Conservation (phyloP, 2,888 invertebrate species). For the Drosophila meridiana region DNA sequence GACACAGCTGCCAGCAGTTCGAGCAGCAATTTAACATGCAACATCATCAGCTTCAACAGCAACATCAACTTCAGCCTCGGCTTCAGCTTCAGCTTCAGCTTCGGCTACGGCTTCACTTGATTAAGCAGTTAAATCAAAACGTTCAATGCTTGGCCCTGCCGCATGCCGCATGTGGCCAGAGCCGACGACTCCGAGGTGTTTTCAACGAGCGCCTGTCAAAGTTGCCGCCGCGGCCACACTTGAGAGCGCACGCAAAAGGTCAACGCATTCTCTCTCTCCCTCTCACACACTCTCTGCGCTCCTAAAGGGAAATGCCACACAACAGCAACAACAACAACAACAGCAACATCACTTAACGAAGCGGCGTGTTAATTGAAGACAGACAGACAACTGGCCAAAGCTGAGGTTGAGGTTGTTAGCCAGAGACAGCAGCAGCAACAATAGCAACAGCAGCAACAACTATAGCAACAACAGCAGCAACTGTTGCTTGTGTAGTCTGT, state of each 20-base stretch:
- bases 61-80: constrained; percentile 42
- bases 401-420: constrained; percentile 62
- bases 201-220: constrained; percentile 68
- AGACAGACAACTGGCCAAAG: constrained; percentile 71
- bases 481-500: constrained; percentile 18
- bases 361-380: constrained; percentile 82
- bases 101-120: constrained; percentile 72
- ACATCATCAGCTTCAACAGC: constrained; percentile 34
- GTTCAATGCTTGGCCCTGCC: constrained; percentile 32
- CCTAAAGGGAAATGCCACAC: constrained; percentile 78
- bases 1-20: constrained; percentile 52
- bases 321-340: constrained; percentile 43
- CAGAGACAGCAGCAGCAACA: constrained; percentile 25
- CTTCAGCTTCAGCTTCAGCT: constrained; percentile 10
- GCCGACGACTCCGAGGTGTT: constrained; percentile 55
- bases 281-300: background rate
- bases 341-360: constrained; percentile 68
- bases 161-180: constrained; percentile 8
- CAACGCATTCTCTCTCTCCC: constrained; percentile 67
- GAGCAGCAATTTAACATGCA: constrained; percentile 75
- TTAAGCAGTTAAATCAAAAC: constrained; percentile 77
- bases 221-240: constrained; percentile 73
- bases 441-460: constrained; percentile 3
- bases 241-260: constrained; percentile 75
- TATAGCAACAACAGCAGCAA: constrained; percentile 4